phyloP scores from a whole-genome alignment of 2,113 vertebrate species.

The Lampris megalopsis region DNA sequence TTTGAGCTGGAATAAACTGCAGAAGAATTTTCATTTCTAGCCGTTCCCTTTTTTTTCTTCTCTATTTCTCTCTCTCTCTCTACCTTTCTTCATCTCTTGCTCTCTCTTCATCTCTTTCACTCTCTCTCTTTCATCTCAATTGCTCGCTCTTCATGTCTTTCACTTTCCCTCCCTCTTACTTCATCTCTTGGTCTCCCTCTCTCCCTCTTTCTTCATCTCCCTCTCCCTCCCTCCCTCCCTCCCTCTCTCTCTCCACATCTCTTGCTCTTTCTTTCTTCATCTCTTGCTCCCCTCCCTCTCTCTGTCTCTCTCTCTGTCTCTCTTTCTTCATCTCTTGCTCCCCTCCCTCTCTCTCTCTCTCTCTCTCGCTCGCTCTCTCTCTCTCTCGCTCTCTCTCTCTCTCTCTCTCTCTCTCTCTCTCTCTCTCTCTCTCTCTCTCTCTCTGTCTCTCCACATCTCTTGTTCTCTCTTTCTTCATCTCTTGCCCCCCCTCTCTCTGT shows the following conservation, averaged over 20 bases:
- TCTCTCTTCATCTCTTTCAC: constrained; percentile 5
- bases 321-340: too few species aligned
- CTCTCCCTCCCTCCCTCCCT: constrained; percentile 13
- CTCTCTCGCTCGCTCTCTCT: too few species aligned
- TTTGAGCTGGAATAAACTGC: constrained; percentile 13
- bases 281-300: too few species aligned
- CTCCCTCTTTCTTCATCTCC: constrained; percentile 17
- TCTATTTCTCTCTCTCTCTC: background rate
- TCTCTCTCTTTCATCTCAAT: background rate
- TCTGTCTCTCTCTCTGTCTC: too few species aligned
- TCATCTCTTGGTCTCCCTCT: constrained; percentile 5
- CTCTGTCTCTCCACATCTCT: too few species aligned
- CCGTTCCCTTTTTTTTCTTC: background rate
- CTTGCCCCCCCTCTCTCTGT: too few species aligned
- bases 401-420: too few species aligned
- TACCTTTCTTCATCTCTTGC: constrained; percentile 6
- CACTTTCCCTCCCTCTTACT: constrained; percentile 23
- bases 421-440: too few species aligned
- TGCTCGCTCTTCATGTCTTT: constrained; percentile 7
- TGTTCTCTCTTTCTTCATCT: too few species aligned
- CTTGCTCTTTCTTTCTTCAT: too few species aligned
- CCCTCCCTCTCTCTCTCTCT: too few species aligned
- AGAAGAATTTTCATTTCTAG: constrained; percentile 16
- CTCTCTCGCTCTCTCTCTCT: too few species aligned
- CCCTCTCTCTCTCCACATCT: constrained; percentile 6